Conservation (phyloP, 2,888 invertebrate species). For the Tyria jacobaeae region DNA sequence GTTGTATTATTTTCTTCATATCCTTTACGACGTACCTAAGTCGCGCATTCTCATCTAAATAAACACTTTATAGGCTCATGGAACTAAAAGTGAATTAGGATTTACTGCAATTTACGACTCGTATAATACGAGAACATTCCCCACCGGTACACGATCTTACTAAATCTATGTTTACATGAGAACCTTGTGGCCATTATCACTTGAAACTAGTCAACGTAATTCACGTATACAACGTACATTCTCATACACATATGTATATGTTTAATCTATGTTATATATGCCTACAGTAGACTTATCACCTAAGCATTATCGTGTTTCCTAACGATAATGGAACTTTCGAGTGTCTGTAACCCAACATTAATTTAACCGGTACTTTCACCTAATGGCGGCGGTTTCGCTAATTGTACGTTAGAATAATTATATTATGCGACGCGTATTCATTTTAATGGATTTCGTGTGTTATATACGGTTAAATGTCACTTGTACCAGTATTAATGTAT, state of each 20-base stretch:
- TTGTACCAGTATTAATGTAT: constrained; percentile 55
- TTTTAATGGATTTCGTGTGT: constrained; percentile 79
- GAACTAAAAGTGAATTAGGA: constrained; percentile 2
- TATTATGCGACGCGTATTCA: constrained; percentile 75
- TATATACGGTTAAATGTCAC: constrained; percentile 65
- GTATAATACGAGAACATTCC: constrained; percentile 4
- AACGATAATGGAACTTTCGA: constrained; percentile 86
- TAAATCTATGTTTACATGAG: constrained; percentile 24
- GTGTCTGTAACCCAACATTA: constrained; percentile 84
- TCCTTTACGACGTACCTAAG: background rate
- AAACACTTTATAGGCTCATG: constrained; percentile 6
- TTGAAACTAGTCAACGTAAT: constrained; percentile 43
- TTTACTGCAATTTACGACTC: constrained; percentile 5
- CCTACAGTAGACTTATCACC: constrained; percentile 66
- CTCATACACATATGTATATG: constrained; percentile 30
- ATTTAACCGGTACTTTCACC: constrained; percentile 81
- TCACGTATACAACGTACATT: constrained; percentile 34
- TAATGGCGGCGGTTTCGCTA: constrained; percentile 85
- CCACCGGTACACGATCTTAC: constrained; percentile 10
- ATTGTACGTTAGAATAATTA: constrained; percentile 84
- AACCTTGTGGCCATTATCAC: constrained; percentile 34
- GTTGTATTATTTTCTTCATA: background rate
- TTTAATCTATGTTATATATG: constrained; percentile 40
- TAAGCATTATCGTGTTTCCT: constrained; percentile 75
- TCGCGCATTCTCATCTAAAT: background rate